Base-by-base conservation (phyloP, 2,113 vertebrate genomes). In the Grammomys surdaster region DNA sequence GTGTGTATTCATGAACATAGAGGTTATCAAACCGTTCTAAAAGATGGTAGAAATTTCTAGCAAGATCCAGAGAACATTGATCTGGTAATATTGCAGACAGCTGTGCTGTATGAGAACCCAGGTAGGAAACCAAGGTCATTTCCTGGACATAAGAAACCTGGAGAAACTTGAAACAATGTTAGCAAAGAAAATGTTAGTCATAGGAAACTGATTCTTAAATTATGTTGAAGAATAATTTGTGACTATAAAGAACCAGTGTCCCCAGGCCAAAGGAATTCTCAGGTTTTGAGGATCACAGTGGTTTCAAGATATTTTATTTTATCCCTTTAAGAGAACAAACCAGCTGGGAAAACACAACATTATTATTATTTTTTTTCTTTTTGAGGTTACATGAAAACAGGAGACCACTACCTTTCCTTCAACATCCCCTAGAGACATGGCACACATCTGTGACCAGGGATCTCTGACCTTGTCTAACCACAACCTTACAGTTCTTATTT, bases 331-430 rank as follows among this genome's bases (percentile, higher is more conserved):
- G 7, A 31, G 3, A 73, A 82, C 13, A 91, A 91, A 51, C 3
- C 51, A 76, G 28, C 24, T 48, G 58, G 40, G 78, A 67, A 46
- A 78, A 33, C 4, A 56, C 1, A 56, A 4, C 2, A n/a, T 58
- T 46, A 20, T 28, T 7, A 2, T 16, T 17, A 48, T 48, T 48
- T 51, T 51, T 51, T 51, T 51, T 51, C 48, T 78, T 19, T 28
- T 40, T 17, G 19, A 60, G 10, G 10, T 17, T 58, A 0, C 80
- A 58, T 28, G 20, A 94, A 7, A 81, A n/a, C 1, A 72, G 48
- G 1, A 7, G 78, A 0, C 3, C 13, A 5, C 5, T 26, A 20
- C 40, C 1, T 14, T 85, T 54, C 12, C 13, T 56, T 33, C 4
- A 19, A 40, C 43, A 11, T 75, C 6, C 76, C 2, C 31, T 48